Evolutionary conservation across 2,113 vertebrate species (phyloP).

Genomic region (Gopherus flavomarginatus): DNA sequence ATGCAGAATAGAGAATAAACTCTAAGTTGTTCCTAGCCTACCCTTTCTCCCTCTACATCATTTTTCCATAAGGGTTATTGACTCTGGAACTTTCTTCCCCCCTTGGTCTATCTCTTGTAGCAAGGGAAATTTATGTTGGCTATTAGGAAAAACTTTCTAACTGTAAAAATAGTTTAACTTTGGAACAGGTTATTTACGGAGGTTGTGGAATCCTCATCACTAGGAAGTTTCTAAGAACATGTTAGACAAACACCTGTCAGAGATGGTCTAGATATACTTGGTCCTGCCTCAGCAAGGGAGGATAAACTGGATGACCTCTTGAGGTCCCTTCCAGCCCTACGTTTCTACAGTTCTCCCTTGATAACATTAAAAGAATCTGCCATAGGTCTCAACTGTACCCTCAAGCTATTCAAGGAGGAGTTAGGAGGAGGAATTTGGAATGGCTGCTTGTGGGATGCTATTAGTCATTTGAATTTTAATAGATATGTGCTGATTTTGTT

Average conservation of each 20-base stretch:
- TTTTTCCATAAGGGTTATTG: neutral
- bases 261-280: neutral
- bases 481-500: neutral
- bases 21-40: neutral
- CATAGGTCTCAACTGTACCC: neutral
- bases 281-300: neutral
- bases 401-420: neutral
- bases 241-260: neutral
- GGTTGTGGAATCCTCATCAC: neutral
- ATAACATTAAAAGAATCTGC: neutral
- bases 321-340: neutral
- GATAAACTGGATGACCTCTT: neutral
- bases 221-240: neutral
- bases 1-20: neutral
- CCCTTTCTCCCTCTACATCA: neutral
- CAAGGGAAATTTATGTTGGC: neutral
- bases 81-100: neutral
- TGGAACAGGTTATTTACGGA: neutral
- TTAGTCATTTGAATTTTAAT: neutral
- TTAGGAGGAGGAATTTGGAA: fast-evolving
- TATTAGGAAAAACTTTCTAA: neutral
- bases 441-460: neutral
- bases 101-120: neutral
- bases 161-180: neutral
- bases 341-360: neutral